phyloP scores from a whole-genome alignment of 2,113 vertebrate genomes.

The Passer montanus region DNA sequence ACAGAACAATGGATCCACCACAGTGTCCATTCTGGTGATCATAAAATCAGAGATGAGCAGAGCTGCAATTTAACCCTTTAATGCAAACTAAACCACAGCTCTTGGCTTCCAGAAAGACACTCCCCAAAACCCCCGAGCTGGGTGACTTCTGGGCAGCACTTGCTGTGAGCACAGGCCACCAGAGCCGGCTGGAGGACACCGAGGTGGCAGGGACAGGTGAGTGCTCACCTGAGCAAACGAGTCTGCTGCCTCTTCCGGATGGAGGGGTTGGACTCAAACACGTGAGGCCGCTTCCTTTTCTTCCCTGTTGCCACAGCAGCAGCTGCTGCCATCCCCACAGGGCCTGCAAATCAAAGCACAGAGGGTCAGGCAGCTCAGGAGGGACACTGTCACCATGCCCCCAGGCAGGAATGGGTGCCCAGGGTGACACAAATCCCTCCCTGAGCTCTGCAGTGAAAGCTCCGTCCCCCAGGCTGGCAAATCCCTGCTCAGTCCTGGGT shows the following conservation, averaged over 20 bases:
- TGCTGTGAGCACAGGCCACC: fast-evolving
- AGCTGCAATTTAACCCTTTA: neutral
- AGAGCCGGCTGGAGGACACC: fast-evolving
- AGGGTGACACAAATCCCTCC: neutral
- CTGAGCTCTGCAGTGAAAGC: neutral
- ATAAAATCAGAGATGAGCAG: fast-evolving
- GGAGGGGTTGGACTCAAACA: constrained; percentile 97
- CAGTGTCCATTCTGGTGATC: fast-evolving
- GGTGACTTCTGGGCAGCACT: neutral
- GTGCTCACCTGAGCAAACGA: constrained; percentile 88
- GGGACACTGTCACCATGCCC: fast-evolving
- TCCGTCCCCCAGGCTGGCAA: neutral
- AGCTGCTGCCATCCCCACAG: constrained; percentile 97
- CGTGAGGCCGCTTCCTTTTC: constrained; percentile 93
- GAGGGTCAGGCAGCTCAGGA: neutral
- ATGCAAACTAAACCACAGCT: neutral
- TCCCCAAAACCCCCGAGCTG: fast-evolving
- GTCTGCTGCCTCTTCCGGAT: constrained; percentile 98
- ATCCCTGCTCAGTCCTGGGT: neutral
- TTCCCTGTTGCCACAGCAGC: constrained; percentile 97
- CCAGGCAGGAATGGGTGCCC: neutral
- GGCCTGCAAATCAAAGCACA: constrained; percentile 80
- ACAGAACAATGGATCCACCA: neutral
- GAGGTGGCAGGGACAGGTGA: neutral
- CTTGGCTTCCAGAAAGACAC: neutral